Percentiles rank a stretch among this genome's conserved stretches.
phyloP scores from a whole-genome alignment of 2,113 vertebrate species.

The Corvus cornix region DNA sequence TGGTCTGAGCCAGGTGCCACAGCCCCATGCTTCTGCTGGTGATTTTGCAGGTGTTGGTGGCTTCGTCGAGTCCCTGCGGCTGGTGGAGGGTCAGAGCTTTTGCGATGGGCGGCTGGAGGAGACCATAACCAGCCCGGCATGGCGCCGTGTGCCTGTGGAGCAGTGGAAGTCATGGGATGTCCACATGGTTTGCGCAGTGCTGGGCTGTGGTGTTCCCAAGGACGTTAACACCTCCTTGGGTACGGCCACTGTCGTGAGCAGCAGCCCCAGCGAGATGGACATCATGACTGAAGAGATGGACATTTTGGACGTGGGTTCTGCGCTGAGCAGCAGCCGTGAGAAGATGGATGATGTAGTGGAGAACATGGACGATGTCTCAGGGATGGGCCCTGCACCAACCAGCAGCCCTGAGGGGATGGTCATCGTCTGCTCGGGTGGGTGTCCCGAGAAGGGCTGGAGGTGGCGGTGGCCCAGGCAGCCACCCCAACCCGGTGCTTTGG shows the following conservation, averaged over 20 bases:
- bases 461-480: fast-evolving
- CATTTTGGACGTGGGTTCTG: no score
- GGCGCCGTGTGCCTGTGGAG: not conserved
- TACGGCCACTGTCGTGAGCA: no score
- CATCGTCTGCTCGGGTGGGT: not conserved
- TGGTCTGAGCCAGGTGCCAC: no score
- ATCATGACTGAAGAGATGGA: no score
- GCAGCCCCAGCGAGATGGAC: no score
- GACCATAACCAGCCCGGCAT: not conserved
- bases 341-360: no score
- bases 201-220: not conserved
- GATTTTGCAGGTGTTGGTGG: no score
- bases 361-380: no score
- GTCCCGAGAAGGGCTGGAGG: fast-evolving
- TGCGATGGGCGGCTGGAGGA: not conserved
- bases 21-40: no score
- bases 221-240: not conserved
- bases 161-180: not conserved
- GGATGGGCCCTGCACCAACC: no score
- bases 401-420: no score
- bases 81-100: not conserved
- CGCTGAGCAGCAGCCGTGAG: no score
- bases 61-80: not conserved
- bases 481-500: fast-evolving
- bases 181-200: not conserved